Conservation (phyloP, 2,888 invertebrate species). For the Reticulitermes lucifugus region DNA sequence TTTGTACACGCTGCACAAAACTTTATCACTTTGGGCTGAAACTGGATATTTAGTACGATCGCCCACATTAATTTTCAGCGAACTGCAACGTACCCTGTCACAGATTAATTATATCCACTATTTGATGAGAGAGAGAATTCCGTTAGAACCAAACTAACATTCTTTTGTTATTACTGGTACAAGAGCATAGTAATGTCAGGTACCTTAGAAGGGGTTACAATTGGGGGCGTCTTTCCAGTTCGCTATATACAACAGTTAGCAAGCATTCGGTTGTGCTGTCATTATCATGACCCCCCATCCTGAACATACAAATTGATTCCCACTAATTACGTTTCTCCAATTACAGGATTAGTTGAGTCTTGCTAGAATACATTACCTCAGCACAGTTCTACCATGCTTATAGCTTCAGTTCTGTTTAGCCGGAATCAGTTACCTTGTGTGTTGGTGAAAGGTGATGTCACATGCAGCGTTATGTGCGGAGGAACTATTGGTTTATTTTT, state of each 20-base stretch:
- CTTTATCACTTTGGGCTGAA: background rate
- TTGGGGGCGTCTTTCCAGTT: background rate
- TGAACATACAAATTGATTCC: slow-evolving; percentile 45
- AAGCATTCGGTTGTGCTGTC: slow-evolving; percentile 28
- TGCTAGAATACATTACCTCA: slow-evolving; percentile 3
- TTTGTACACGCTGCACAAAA: background rate
- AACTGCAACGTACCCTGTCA: background rate
- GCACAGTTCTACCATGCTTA: background rate
- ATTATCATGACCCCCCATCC: background rate
- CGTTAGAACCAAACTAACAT: background rate
- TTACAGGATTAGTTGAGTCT: slow-evolving; percentile 46
- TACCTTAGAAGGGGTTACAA: background rate
- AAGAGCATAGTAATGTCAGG: background rate
- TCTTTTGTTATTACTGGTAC: background rate
- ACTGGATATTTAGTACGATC: background rate
- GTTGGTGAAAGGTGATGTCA: too few relatives aligned
- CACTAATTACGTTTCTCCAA: slow-evolving; percentile 48
- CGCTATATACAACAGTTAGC: background rate
- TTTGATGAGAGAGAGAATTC: background rate
- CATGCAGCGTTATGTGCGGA: too few relatives aligned
- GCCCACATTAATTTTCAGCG: background rate
- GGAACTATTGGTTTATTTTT: too few relatives aligned
- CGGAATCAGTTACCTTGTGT: too few relatives aligned
- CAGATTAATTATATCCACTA: background rate
- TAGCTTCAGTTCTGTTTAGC: background rate